Percentiles rank a stretch among this genome's conserved stretches.
phyloP scores from a whole-genome alignment of 2,113 vertebrate species.

The Regulus satrapa region DNA sequence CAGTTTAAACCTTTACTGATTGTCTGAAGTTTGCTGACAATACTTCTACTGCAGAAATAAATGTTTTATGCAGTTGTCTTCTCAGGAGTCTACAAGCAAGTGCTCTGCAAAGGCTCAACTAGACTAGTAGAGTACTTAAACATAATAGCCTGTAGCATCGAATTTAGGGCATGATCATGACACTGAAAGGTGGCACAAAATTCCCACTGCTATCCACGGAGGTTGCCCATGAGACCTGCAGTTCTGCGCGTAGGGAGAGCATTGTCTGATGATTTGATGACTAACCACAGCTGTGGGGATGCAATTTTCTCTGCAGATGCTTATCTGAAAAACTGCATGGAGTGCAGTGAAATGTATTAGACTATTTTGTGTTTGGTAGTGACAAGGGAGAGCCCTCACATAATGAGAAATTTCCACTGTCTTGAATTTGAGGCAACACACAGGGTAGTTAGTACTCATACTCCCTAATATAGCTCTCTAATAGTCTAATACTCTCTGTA shows the following conservation, averaged over 20 bases:
- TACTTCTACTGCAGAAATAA: neutral
- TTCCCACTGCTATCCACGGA: neutral
- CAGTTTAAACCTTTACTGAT: neutral
- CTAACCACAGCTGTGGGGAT: constrained; percentile 24
- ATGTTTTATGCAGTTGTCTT: neutral
- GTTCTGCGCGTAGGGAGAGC: fast-evolving
- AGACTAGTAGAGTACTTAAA: neutral
- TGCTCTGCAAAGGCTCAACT: neutral
- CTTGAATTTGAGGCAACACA: constrained; percentile 37
- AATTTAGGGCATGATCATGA: neutral
- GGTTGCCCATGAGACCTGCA: neutral
- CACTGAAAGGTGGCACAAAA: neutral
- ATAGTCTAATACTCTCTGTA: constrained; percentile 2
- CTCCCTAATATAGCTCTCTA: neutral
- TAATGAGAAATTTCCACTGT: constrained; percentile 44
- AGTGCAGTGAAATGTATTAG: constrained; percentile 6
- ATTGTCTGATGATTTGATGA: neutral
- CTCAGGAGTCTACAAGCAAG: neutral
- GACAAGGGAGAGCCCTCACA: constrained; percentile 5
- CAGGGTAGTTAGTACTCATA: neutral
- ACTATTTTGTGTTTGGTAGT: neutral
- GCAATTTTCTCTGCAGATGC: constrained; percentile 33
- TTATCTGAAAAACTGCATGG: constrained; percentile 14
- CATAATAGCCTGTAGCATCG: neutral
- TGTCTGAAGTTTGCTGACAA: neutral